Evolutionary conservation across 2,113 vertebrate genomes (phyloP).

Genomic region (Meleagris gallopavo): DNA sequence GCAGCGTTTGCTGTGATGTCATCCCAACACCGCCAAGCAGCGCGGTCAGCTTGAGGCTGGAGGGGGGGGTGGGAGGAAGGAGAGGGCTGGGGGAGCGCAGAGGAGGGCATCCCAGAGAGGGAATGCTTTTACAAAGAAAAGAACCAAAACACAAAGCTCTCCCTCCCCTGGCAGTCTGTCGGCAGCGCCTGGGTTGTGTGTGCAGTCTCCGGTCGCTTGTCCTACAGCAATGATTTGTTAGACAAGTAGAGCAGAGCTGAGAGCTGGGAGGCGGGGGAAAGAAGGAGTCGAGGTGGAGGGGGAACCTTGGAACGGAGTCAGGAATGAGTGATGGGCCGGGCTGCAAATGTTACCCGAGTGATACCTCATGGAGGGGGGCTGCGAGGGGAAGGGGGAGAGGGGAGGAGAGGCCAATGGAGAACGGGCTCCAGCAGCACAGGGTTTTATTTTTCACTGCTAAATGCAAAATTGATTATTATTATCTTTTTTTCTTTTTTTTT

Average conservation of each 20-base stretch:
- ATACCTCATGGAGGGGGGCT: conserved; percentile 23
- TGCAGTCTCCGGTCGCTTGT: conserved; percentile 39
- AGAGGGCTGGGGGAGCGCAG: not conserved
- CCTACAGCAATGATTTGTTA: conserved; percentile 64
- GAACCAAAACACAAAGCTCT: not conserved
- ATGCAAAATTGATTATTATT: conserved; percentile 41
- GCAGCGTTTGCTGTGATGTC: not conserved
- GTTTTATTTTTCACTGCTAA: conserved; percentile 35
- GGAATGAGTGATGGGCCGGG: conserved; percentile 64
- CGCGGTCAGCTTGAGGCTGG: not conserved
- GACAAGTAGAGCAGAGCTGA: conserved; percentile 49
- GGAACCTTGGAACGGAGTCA: conserved; percentile 70
- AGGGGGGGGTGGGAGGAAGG: no score
- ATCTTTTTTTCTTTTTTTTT: no score
- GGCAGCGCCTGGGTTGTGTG: conserved; percentile 1
- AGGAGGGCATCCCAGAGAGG: not conserved
- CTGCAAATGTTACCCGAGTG: conserved; percentile 48
- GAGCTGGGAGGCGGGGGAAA: not conserved
- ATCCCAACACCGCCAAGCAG: not conserved
- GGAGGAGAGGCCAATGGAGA: conserved; percentile 39
- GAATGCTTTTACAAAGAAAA: conserved; percentile 9
- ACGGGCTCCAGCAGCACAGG: not conserved
- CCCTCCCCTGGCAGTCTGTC: conserved; percentile 13
- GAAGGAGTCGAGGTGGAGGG: conserved; percentile 24
- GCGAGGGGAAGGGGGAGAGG: conserved; percentile 28